Base-by-base conservation (phyloP, 2,797 vertebrate genomes). In the Alosa sapidissima region DNA sequence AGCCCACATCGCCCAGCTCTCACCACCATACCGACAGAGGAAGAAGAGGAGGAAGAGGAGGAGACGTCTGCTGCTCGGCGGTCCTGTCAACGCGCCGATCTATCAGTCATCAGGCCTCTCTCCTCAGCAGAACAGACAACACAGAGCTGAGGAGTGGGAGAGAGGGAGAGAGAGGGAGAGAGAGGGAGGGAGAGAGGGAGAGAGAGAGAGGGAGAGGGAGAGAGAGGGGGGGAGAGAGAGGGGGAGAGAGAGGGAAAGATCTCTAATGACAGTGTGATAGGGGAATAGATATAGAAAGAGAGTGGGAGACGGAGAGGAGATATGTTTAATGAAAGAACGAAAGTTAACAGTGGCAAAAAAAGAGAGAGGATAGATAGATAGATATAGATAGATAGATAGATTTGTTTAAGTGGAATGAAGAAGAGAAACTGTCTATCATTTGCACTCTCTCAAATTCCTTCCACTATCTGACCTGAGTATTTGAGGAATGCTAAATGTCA, bases 341-440 rank as follows among this genome's bases (percentile, higher is more conserved):
- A 2, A 52, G 51, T 41, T 41, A 41, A 41, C 41, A 49, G 49
- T 11, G 49, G 49, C 10, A 11, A 1, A 8, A 2, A 49, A 49
- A 55, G 52, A 14, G 16, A 55, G 0, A n/a, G 6, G 19, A 24
- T 62, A 62, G 6, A 62, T 2, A 41, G 41, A 4, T 62, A 62
- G 58, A 62, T 62, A 62, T 36, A 68, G 65, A 68, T 68, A 36
- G 28, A 68, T 33, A 36, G 65, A 68, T 68, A 68, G 75, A 81
- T 41, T 8, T 54, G 14, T 54, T 11, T 49, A 49, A 49, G 49
- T 49, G 49, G 52, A 13, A 54, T 16, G 11, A 0, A 68, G 9
- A 68, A 68, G 8, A 13, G 7, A 68, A 14, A 68, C 1, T 24
- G n/a, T 3, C 7, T 1, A n/a, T 62, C 58, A 24, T 62, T 24